Evolutionary conservation across 2,797 vertebrate genomes (phyloP), one percentile per base, ranked within the genome.

Genomic region (Phyllotis vaccarum): DNA sequence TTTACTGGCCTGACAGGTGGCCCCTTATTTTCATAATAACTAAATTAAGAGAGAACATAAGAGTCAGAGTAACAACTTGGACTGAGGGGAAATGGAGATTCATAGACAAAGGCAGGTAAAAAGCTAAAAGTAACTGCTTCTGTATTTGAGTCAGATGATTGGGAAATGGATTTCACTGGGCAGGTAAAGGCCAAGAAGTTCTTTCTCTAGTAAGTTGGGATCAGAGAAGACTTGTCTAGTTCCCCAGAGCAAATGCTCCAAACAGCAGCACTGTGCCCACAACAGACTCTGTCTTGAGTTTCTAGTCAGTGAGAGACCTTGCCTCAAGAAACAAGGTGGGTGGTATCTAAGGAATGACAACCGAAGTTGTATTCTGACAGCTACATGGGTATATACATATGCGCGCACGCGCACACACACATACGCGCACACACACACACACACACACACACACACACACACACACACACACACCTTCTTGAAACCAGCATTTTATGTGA

Each of bases 51-150:
- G 0, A 13, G 80, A 40, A 75, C n/a, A 17, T 1, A 4, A 14
- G 11, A 0, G 1, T 31, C 14, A 52, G 46, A 31, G 75, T 34
- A 78, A 54, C 0, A 0, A 1, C 11, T 11, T 6, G 6, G 24
- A 3, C 54, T 6, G 6, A 16, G 2, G 1, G 24, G 54, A 31
- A 3, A 17, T 0, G 11, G 37, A 0, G 0, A 0, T 6, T 60
- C 8, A 13, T 49, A 80, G 40, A 16, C 3, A 27, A 3, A 0
- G 17, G 19, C 78, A 31, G 21, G 40, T 4, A 24, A 66, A 17
- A 24, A 13, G n/a, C 10, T 37, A 43, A 5, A n/a, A 74, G 62
- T 7, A 2, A 24, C 29, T 17, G 19, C 49, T 0, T 14, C 8
- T 34, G 0, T 6, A 2, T 43, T 3, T 21, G 43, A 76, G 22